A percentile compares a stretch with the other conserved stretches of the same genome.
phyloP scores from a whole-genome alignment of 1,140 invertebrate genomes.

The Drosophila melanica region DNA sequence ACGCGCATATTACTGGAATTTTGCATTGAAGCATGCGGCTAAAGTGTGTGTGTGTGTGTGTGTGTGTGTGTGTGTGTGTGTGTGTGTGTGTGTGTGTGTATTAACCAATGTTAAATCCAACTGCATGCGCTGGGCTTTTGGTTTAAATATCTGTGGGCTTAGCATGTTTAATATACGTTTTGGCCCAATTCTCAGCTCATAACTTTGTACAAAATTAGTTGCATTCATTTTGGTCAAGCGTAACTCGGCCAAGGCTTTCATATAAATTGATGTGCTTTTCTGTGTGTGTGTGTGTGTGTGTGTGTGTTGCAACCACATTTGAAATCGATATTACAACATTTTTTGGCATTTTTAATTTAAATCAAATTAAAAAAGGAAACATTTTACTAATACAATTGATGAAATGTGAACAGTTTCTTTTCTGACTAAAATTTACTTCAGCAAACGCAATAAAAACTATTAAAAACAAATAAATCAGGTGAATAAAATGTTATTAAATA shows the following conservation, averaged over 20 bases:
- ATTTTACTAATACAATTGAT: no score
- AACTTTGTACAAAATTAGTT: constrained; percentile 49
- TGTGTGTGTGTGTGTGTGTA: no score
- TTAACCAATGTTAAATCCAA: constrained; percentile 32
- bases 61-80: no score
- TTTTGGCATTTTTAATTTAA: no score
- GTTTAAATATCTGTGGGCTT: constrained; percentile 38
- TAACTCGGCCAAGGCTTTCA: constrained; percentile 9
- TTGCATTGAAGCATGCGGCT: constrained; percentile 24
- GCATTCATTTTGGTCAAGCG: constrained; percentile 38
- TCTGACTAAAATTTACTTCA: no score
- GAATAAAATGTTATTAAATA: no score
- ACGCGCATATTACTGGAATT: constrained; percentile 26
- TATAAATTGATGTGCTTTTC: neutral
- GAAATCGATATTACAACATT: no score
- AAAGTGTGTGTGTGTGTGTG: no score
- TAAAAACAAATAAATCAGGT: no score
- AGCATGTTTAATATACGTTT: constrained; percentile 9
- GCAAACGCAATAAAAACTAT: no score
- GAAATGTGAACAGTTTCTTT: no score
- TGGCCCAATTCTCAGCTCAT: constrained; percentile 29
- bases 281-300: no score
- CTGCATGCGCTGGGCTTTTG: constrained; percentile 47
- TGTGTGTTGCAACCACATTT: neutral
- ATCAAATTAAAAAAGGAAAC: neutral